Evolutionary conservation across 2,797 vertebrate species (phyloP).

Genomic region (Pogonophryne albipinna): DNA sequence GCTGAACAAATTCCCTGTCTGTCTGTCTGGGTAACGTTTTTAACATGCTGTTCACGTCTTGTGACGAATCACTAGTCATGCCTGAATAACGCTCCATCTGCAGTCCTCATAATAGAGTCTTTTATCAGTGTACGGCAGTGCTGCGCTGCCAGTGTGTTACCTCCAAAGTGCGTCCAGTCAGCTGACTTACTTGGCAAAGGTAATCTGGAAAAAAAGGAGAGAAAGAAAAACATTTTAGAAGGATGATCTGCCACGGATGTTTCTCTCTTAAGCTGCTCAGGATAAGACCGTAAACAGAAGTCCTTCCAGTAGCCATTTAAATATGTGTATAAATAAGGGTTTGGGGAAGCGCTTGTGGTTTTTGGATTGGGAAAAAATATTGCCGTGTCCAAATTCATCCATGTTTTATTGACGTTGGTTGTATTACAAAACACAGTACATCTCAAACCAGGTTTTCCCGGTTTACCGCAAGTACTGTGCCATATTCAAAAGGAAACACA

Average conservation of each 20-base stretch:
- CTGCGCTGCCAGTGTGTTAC: conserved; percentile 82
- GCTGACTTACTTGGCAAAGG: conserved; percentile 98
- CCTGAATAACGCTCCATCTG: conserved; percentile 47
- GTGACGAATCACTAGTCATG: conserved; percentile 60
- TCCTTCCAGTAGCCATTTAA: not conserved
- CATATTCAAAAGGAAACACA: too few species aligned
- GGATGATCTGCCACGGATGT: not conserved
- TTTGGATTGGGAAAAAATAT: too few species aligned
- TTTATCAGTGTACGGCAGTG: conserved; percentile 28
- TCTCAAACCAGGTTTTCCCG: not conserved
- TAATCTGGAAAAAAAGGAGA: conserved; percentile 84
- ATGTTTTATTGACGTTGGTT: not conserved
- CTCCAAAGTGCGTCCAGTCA: conserved; percentile 99
- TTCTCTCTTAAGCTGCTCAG: not conserved
- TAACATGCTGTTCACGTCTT: conserved; percentile 47
- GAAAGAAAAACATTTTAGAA: conserved; percentile 8
- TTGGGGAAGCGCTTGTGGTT: not conserved
- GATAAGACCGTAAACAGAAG: not conserved
- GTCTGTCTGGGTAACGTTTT: conserved; percentile 36
- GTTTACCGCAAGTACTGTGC: not conserved
- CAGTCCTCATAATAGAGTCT: conserved; percentile 35
- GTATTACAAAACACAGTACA: not conserved
- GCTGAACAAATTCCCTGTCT: conserved; percentile 37
- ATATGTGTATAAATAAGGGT: not conserved
- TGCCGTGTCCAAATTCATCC: not conserved